phyloP scores from a whole-genome alignment of 2,113 vertebrate genomes.

The Aegotheles bennettii region DNA sequence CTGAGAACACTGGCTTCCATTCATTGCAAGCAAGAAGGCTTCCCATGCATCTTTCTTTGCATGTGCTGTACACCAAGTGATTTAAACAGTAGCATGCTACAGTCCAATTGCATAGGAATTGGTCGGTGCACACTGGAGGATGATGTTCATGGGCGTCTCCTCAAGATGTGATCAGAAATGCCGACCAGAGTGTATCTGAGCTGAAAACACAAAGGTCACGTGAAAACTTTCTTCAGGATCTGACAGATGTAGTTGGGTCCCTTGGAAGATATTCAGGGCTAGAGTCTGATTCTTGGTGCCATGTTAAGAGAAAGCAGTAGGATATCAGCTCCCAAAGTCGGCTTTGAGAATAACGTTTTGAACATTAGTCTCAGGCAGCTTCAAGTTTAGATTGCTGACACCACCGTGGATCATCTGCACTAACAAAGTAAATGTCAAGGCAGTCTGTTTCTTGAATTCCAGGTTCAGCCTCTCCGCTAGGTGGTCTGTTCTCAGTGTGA shows the following conservation, averaged over 20 bases:
- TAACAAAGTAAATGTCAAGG: not conserved
- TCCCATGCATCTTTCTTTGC: not conserved
- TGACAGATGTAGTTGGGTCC: not conserved
- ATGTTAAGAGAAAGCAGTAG: not conserved
- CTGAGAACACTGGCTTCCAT: not conserved
- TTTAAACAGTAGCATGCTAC: not conserved
- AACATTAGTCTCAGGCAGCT: not conserved
- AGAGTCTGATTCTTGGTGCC: not conserved
- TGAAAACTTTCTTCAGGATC: not conserved
- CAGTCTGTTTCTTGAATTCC: not conserved
- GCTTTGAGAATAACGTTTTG: not conserved
- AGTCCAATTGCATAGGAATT: not conserved
- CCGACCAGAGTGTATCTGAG: not conserved
- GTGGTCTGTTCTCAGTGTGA: not conserved
- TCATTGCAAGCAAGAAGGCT: not conserved
- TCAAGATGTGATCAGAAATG: not conserved
- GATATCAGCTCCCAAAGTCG: not conserved
- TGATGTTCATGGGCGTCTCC: not conserved
- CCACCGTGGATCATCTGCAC: not conserved
- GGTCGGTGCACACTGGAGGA: fast-evolving
- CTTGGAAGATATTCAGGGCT: not conserved
- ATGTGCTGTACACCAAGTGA: not conserved
- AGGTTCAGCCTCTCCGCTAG: not conserved
- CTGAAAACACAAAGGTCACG: not conserved
- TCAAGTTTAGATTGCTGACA: not conserved